Evolutionary conservation across 2,888 invertebrate genomes (phyloP).

Genomic region (Stenoptilia bipunctidactyla): DNA sequence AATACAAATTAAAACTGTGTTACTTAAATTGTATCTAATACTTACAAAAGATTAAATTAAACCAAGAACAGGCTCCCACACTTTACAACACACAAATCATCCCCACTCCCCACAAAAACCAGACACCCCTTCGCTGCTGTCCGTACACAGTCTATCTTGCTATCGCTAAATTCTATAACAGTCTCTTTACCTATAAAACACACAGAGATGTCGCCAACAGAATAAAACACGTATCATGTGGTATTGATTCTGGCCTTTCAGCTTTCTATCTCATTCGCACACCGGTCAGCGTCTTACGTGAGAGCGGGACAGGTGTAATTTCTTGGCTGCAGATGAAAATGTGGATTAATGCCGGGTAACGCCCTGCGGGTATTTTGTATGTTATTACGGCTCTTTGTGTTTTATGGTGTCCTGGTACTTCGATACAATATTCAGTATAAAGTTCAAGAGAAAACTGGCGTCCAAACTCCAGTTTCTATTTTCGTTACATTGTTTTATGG

Average conservation of each 20-base stretch:
- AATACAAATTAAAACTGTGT: too few species aligned
- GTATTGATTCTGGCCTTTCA: conserved; percentile 58
- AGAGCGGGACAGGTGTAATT: conserved; percentile 31
- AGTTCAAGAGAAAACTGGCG: background rate
- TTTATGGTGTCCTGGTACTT: background rate
- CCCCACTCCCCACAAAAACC: too few species aligned
- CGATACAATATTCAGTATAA: background rate
- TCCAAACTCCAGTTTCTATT: too few species aligned
- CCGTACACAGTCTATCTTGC: background rate
- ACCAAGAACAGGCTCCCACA: too few species aligned
- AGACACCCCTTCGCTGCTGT: background rate
- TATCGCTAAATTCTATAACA: conserved; percentile 9
- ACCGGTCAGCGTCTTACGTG: conserved; percentile 21
- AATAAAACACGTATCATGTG: conserved; percentile 61
- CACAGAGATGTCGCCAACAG: conserved; percentile 47
- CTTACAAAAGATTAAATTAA: too few species aligned
- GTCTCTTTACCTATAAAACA: conserved; percentile 12
- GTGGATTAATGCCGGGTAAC: conserved; percentile 44
- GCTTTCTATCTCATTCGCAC: conserved; percentile 30
- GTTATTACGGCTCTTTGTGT: background rate
- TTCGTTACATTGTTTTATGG: too few species aligned
- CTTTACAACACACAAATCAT: too few species aligned
- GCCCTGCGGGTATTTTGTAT: conserved; percentile 22
- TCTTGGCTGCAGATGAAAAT: conserved; percentile 31
- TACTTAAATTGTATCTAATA: too few species aligned